A percentile compares a stretch with the other conserved stretches of the same genome.
phyloP scores from a whole-genome alignment of 2,888 invertebrate genomes.

The Brachyopa scutellaris region DNA sequence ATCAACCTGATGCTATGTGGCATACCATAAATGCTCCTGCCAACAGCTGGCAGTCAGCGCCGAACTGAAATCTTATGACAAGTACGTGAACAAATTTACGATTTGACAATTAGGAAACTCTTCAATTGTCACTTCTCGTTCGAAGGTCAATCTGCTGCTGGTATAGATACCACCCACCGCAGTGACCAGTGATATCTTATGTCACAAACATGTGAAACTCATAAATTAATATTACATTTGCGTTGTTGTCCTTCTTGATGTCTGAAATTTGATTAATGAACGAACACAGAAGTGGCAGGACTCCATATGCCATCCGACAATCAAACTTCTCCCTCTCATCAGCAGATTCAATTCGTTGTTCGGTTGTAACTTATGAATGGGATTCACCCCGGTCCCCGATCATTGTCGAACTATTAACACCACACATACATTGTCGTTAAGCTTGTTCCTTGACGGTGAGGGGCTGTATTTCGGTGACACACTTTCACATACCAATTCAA shows the following conservation, averaged over 20 bases:
- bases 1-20: no score
- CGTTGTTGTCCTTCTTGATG: conserved; percentile 7
- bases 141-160: no score
- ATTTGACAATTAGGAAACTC: no score
- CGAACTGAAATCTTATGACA: no score
- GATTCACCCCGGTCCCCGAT: conserved; percentile 14
- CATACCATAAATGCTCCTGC: no score
- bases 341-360: background rate
- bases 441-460: conserved; percentile 39
- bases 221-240: conserved; percentile 52
- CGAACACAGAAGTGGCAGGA: conserved; percentile 30
- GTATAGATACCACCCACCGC: no score
- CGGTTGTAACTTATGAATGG: conserved; percentile 27
- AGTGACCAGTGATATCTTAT: conserved; percentile 19
- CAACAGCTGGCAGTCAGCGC: no score
- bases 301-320: background rate
- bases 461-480: no score
- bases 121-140: no score
- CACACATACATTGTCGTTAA: conserved; percentile 22
- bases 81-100: no score
- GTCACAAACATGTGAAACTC: conserved; percentile 48
- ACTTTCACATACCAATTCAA: conserved; percentile 60
- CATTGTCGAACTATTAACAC: conserved; percentile 19
- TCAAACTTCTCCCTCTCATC: background rate
- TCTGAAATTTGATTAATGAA: conserved; percentile 56